Base-by-base conservation (phyloP, 2,888 invertebrate genomes). In the Neoscelio sp. region DNA sequence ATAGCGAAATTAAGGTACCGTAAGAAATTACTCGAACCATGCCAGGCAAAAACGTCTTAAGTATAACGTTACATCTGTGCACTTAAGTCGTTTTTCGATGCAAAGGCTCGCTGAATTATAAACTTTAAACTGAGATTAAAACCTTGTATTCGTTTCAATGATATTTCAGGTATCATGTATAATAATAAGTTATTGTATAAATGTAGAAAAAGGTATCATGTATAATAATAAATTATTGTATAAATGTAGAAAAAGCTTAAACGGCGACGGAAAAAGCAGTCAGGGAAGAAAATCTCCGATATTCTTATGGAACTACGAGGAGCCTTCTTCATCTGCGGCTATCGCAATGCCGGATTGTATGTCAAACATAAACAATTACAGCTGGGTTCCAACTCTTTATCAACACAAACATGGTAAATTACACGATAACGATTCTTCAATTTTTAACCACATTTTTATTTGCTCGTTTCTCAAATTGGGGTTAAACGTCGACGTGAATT, bases 321-420 rank as follows among this genome's bases (percentile, higher is more conserved):
- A 71, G 33, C 75, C 82, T 17, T 82, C 83, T 13, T 79, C 83
- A 8, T 81, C 84, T 23, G 73, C 83, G n/a, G 82, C 71, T 26
- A 80, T 76, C 18, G 60, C 75, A 56, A 74, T 82, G 50, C 52
- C 83, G 5, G 86, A 87, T 28, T 80, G 80, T 56, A 83, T 87
- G 73, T 70, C 86, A 44, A 85, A 83, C 62, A 73, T 85, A n/a
- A 87, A 85, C 30, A 87, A 86, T 81, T 88, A 87, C 38, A 88
- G 85, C 42, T 89, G 89, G 89, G 84, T 86, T 5, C 89, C 90
- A 7, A 85, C 87, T 33, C 81, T 86, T 10, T 88, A 87, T 84
- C 88, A 88, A 68, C 86, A 88, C 52, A 86, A 85, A 58, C 87
- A 88, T 40, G 84, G 89, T 88, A 83, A 83, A 48, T 71, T 15